A percentile compares a stretch with the other conserved stretches of the same genome.
phyloP scores from a whole-genome alignment of 2,888 invertebrate genomes.

The Pimpla rufipes region DNA sequence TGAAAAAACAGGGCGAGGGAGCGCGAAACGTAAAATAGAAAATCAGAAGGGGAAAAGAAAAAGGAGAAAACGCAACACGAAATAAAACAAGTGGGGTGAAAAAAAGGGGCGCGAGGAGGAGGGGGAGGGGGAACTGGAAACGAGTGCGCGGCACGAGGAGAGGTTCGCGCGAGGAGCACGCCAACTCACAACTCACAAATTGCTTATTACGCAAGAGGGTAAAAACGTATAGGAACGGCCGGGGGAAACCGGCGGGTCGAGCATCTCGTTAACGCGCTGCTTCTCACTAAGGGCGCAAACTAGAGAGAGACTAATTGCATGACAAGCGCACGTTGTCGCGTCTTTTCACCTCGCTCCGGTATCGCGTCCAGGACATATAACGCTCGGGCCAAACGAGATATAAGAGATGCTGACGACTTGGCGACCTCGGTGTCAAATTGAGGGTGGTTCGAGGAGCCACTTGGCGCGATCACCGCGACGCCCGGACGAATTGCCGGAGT shows the following conservation, averaged over 20 bases:
- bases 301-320: slow-evolving; percentile 60
- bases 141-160: slow-evolving; percentile 33
- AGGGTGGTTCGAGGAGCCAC: slow-evolving; percentile 4
- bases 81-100: slow-evolving; percentile 41
- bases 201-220: slow-evolving; percentile 63
- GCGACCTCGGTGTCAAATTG: slow-evolving; percentile 19
- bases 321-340: slow-evolving; percentile 56
- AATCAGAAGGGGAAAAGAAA: slow-evolving; percentile 24
- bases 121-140: slow-evolving; percentile 26
- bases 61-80: slow-evolving; percentile 1
- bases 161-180: slow-evolving; percentile 35
- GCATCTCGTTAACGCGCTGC: slow-evolving; percentile 73
- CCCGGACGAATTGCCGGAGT: background rate
- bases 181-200: slow-evolving; percentile 60
- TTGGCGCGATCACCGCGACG: background rate
- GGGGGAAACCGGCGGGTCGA: slow-evolving; percentile 56
- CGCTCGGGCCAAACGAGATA: slow-evolving; percentile 25
- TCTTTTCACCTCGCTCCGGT: slow-evolving; percentile 40
- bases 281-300: slow-evolving; percentile 51
- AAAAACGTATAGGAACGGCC: slow-evolving; percentile 40
- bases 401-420: slow-evolving; percentile 21
- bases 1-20: slow-evolving; percentile 33
- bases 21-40: slow-evolving; percentile 5
- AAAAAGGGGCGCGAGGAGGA: slow-evolving; percentile 10
- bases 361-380: slow-evolving; percentile 20